Conservation (phyloP, 2,888 invertebrate species). For the Sepiola atlantica region DNA sequence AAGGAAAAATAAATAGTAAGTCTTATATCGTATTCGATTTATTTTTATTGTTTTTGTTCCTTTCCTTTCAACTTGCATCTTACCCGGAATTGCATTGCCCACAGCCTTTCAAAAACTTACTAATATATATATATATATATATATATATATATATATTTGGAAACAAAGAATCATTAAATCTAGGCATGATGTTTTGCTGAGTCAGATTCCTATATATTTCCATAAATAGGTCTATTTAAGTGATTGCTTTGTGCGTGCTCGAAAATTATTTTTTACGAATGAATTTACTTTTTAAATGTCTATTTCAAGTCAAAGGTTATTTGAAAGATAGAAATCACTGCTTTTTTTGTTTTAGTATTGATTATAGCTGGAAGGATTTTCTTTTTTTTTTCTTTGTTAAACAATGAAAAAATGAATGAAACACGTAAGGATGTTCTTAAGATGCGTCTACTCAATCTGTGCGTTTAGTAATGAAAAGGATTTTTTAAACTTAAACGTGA, state of each 20-base stretch:
- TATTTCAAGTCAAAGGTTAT: background rate
- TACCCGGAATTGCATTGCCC: too few species aligned
- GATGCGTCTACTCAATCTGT: too few species aligned
- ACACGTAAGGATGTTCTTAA: background rate
- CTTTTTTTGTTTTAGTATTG: background rate
- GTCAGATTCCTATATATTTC: background rate
- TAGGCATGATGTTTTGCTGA: background rate
- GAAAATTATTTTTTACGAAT: background rate
- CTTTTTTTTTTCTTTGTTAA: background rate
- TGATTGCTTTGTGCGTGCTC: background rate
- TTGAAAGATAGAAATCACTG: background rate
- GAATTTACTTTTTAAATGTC: constrained; percentile 3
- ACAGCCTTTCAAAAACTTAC: background rate
- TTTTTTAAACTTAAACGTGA: too few species aligned
- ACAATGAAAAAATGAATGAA: background rate
- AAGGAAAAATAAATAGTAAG: too few species aligned
- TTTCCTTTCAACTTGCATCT: too few species aligned
- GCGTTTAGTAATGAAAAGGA: too few species aligned
- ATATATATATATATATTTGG: background rate
- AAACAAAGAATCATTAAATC: background rate
- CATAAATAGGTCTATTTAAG: background rate
- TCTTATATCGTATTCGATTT: too few species aligned
- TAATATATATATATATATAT: background rate
- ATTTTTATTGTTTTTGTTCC: too few species aligned
- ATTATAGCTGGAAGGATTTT: background rate